Conservation (phyloP, 2,888 invertebrate species). For the Drosophila kanekoi region DNA sequence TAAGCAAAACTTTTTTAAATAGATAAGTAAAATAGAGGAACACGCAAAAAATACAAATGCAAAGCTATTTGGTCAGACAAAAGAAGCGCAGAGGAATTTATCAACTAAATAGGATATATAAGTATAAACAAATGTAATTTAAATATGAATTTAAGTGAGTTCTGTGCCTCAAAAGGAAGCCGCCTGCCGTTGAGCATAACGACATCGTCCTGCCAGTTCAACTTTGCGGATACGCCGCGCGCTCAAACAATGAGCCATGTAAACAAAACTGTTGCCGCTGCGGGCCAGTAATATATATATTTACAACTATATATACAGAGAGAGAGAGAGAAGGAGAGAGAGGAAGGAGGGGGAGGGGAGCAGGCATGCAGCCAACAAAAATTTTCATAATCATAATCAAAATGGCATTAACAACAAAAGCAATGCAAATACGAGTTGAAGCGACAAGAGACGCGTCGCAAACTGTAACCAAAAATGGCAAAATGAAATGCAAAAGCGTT, state of each 20-base stretch:
- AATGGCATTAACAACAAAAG: slow-evolving; percentile 80
- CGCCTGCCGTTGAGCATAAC: slow-evolving; percentile 46
- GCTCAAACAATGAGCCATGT: slow-evolving; percentile 80
- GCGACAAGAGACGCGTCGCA: slow-evolving; percentile 72
- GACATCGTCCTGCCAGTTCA: slow-evolving; percentile 44
- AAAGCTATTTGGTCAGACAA: slow-evolving; percentile 25
- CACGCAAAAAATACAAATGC: slow-evolving; percentile 15
- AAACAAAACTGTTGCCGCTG: slow-evolving; percentile 70
- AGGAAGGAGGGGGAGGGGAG: neutral
- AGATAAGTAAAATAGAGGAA: slow-evolving; percentile 27
- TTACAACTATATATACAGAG: neutral
- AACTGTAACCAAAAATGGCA: slow-evolving; percentile 77
- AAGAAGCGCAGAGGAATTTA: slow-evolving; percentile 5
- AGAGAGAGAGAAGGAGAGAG: neutral
- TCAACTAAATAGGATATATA: slow-evolving; percentile 32
- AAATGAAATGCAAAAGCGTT: slow-evolving; percentile 72
- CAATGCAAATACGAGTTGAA: slow-evolving; percentile 75
- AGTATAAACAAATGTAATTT: slow-evolving; percentile 70
- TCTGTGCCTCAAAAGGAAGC: slow-evolving; percentile 35
- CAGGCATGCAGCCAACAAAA: slow-evolving; percentile 63
- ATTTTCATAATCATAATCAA: slow-evolving; percentile 82
- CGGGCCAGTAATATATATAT: slow-evolving; percentile 28
- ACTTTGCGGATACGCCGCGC: slow-evolving; percentile 69
- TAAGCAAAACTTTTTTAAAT: slow-evolving; percentile 30
- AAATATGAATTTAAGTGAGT: slow-evolving; percentile 76